Base-by-base conservation (phyloP, 2,113 vertebrate genomes). In the Rafetus swinhoei region DNA sequence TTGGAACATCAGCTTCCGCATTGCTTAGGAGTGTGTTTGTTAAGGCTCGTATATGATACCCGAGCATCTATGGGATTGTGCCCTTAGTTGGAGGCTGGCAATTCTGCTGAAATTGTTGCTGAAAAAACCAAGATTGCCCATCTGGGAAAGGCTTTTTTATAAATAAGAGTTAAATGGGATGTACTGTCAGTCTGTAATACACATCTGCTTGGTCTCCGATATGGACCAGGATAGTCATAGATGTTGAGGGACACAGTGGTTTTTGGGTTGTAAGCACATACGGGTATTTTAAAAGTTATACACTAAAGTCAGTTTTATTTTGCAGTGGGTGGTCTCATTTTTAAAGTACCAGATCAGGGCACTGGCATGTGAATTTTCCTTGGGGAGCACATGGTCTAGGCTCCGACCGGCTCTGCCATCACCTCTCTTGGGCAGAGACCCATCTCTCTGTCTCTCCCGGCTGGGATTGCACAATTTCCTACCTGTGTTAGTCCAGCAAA, bases 1-100 rank as follows among this genome's bases (percentile, higher is more conserved):
- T 82, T 56, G 95, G 87, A 93, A 87, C 4, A 81, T 85, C 90
- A 5, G 35, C 13, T 1, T 81, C 88, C 3, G 86, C 8, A 2
- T 2, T 0, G 90, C 87, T 92, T 56, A 86, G 90, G 39, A 91
- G 76, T 56, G 82, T 32, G 60, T 50, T 95, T 89, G 57, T 95
- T 95, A 65, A 2, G 95, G 76, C 39, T 9, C 25, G 84, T 12
- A 3, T 0, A 65, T 45, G 79, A 57, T 39, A 39, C 11, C 85
- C 92, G 96, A 86, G 79, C 52, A 56, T 52, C 5, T 12, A 24
- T 90, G 79, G 87, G 39, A 80, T 45, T 16, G 39, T 35, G 56
- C 79, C 62, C 79, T 1, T 1, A 15, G 0, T 69, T 18, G 53
- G 14, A 14, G 2, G 2, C 79, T 24, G 1, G 25, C 27, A 5